Evolutionary conservation across 2,888 invertebrate species (phyloP).

Genomic region (Trachelus tabidus): DNA sequence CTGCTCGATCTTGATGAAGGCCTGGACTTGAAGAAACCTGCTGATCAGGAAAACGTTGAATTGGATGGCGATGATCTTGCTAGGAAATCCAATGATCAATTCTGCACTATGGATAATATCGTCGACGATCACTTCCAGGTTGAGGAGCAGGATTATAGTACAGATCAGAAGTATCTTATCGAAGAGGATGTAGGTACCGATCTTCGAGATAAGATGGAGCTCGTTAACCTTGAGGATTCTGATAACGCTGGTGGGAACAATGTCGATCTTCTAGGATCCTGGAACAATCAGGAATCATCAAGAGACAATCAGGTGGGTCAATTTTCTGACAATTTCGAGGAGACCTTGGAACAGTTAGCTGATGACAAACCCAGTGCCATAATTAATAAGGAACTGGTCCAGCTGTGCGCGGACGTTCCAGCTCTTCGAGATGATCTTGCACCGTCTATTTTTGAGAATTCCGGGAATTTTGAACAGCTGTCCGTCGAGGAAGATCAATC

Average conservation of each 20-base stretch:
- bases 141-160: background rate
- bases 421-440: background rate
- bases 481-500: background rate
- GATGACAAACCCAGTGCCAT: background rate
- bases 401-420: background rate
- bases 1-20: background rate
- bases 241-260: background rate
- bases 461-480: background rate
- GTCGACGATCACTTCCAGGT: background rate
- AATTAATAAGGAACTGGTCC: background rate
- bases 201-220: background rate
- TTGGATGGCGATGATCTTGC: slow-evolving; percentile 11
- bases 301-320: slow-evolving; percentile 31
- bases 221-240: background rate
- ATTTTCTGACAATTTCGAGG: slow-evolving; percentile 43
- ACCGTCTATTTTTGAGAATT: background rate
- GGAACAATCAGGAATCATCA: slow-evolving; percentile 24
- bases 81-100: slow-evolving; percentile 15
- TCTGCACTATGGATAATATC: background rate
- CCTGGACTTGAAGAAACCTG: background rate
- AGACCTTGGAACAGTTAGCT: slow-evolving; percentile 4
- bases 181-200: slow-evolving; percentile 10
- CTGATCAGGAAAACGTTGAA: slow-evolving; percentile 2
- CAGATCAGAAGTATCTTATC: background rate
- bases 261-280: slow-evolving; percentile 25